Base-by-base conservation (phyloP, 2,113 vertebrate genomes). In the Austrofundulus limnaeus region DNA sequence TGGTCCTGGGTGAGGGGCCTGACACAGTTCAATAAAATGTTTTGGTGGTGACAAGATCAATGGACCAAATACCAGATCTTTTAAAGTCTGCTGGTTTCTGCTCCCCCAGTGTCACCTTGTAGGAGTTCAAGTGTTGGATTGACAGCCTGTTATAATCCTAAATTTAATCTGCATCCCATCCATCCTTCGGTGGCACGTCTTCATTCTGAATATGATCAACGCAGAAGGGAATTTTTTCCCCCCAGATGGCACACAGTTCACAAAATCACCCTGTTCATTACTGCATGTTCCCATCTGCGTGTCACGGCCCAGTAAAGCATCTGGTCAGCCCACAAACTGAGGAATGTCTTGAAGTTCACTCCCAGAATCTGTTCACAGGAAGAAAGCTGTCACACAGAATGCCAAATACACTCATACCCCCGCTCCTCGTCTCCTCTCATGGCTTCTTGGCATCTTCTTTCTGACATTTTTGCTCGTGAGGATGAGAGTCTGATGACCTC, bases 281-380 rank as follows among this genome's bases (percentile, higher is more conserved):
- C 65, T 67, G 55, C 21, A 23, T 73, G 61, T 59, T 77, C 66
- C 56, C 70, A 55, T 72, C 66, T 61, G 78, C 46, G 48, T n/a
- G 1, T 50, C 42, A 23, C 42, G 62, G 39, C 61, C 46, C 57
- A 61, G 21, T 53, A 56, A 77, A 84, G 63, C 68, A 65, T 70
- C 65, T 62, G 70, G 59, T 75, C 61, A 59, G 56, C 48, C 16
- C 48, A 50, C 46, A 52, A 45, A 65, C 63, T 59, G 42, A 78
- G 45, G 31, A 37, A 53, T 47, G 39, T 75, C 50, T 78, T 67
- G 4, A 63, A 74, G 61, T 64, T 34, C 8, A 37, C 34, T 52
- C 56, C 2, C 16, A 6, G 52, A 47, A 66, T 74, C n/a, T 42
- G 56, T 66, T 69, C 68, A 66, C 48, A 49, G 55, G 10, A 20